These are phyloP conservation scores for Intellagama lesueurii DNA, from an alignment of 2,797 vertebrate genomes.

Conservation along the genomic window DNA sequence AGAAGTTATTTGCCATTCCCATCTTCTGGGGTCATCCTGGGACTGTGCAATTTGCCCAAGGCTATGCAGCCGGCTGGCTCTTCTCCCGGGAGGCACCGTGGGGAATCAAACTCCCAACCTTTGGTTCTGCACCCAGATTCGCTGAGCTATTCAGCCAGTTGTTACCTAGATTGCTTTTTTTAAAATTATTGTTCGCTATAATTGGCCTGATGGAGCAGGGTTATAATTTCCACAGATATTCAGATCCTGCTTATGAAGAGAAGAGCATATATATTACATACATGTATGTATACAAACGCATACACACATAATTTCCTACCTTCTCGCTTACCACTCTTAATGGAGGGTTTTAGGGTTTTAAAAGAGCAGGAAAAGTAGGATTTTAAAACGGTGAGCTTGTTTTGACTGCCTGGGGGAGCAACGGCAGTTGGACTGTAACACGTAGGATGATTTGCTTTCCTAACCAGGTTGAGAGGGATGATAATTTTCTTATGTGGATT, in stretches of 20 bases:
- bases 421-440: neutral
- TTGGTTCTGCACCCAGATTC: no score
- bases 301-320: neutral
- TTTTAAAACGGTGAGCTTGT: neutral
- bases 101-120: no score
- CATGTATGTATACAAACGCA: no score
- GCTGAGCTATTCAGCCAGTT: no score
- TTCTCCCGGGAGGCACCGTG: no score
- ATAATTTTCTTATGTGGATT: neutral
- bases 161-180: neutral
- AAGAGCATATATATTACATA: no score
- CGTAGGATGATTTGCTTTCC: neutral
- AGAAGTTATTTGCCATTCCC: no score
- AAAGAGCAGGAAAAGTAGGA: neutral
- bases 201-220: neutral
- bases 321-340: no score
- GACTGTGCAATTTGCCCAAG: no score
- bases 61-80: no score
- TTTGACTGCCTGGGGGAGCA: conserved; percentile 41
- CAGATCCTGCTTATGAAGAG: neutral
- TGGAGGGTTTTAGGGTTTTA: neutral
- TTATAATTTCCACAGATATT: neutral
- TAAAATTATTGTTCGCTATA: neutral
- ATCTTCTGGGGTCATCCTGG: no score
- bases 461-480: neutral